Percentiles rank a stretch among this genome's conserved stretches.
Evolutionary conservation across 30 jellyfish, hydroid and myxozoan species (phyloP).

Genomic region (Nemopilema nomurai): DNA sequence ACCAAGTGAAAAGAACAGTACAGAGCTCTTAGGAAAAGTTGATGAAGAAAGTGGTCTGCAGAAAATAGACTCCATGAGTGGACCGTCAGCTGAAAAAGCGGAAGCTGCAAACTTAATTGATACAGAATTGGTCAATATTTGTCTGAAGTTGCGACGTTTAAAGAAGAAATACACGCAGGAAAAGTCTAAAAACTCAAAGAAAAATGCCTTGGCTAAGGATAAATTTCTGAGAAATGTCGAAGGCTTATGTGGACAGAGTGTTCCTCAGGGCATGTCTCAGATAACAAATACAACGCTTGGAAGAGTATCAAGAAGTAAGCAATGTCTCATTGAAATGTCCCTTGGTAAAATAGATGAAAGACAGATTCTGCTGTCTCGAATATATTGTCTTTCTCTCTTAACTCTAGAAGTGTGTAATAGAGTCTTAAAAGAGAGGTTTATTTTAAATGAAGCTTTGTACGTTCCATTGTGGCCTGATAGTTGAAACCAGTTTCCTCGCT

Average conservation of each 20-base stretch:
- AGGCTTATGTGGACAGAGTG: not conserved
- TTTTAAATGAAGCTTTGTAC: no score
- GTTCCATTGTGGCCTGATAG: no score
- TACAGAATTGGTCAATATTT: not conserved
- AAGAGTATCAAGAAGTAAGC: not conserved
- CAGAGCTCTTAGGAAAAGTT: not conserved
- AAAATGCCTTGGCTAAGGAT: not conserved
- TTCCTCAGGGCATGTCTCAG: not conserved
- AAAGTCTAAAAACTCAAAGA: not conserved
- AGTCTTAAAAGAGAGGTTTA: no score
- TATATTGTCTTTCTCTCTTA: no score
- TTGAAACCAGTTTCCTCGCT: no score
- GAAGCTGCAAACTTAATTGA: not conserved
- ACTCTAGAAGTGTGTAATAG: no score
- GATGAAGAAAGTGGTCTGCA: not conserved
- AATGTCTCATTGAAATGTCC: not conserved
- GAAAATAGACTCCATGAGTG: not conserved
- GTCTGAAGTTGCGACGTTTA: conserved; percentile 8
- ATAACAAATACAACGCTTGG: not conserved
- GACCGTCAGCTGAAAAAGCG: not conserved
- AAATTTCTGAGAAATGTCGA: not conserved
- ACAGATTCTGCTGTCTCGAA: no score
- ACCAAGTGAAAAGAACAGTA: not conserved
- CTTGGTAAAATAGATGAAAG: not conserved
- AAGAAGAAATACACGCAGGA: not conserved